Evolutionary conservation across 2,113 vertebrate genomes (phyloP), one percentile per base, ranked within the genome.

Genomic region (Aspidoscelis tigris): DNA sequence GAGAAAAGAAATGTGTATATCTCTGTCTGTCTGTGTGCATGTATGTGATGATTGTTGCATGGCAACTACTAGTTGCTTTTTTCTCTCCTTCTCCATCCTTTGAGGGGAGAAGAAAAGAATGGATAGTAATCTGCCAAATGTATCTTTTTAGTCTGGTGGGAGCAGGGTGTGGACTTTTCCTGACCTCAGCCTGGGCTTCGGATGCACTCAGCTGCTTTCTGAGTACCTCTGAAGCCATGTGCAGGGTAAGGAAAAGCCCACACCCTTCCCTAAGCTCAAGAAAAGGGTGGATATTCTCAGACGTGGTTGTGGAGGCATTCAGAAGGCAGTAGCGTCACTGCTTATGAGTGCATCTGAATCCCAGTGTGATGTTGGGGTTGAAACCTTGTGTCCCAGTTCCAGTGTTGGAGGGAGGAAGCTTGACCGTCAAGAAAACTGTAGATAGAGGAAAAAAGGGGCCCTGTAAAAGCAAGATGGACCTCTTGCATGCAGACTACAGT

Each of bases 31-130:
- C 20, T 33, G 73, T 33, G 43, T 69, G 24, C 18, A 10, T 39
- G 21, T 55, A 39, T 70, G 39, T 14, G 14, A 14, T 61, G 14
- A 61, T 61, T 73, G 83, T 84, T 84, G 83, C 83, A 73, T 73
- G 43, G 69, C 76, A 78, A 79, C 76, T 22, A 10, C 69, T 18
- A 73, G 55, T 41, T 50, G 55, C 53, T 84, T 44, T 78, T 18
- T 18, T 16, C 58, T 14, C 9, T 16, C 4, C 55, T 70, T 61
- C 47, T 65, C 53, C 39, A 24, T 50, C 64, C 55, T 74, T 81
- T 5, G 41, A 4, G 26, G 26, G 21, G 65, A n/a, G 47, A 65
- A 11, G 26, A n/a, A 71, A 64, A 22, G 53, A 47, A 71, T 71
- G 76, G 68, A 64, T 4, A 71, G 68, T 41, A 47, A 69, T 69